Evolutionary conservation across 2,888 invertebrate genomes (phyloP), one percentile per base, ranked within the genome.

Genomic region (Pterostichus madidus): DNA sequence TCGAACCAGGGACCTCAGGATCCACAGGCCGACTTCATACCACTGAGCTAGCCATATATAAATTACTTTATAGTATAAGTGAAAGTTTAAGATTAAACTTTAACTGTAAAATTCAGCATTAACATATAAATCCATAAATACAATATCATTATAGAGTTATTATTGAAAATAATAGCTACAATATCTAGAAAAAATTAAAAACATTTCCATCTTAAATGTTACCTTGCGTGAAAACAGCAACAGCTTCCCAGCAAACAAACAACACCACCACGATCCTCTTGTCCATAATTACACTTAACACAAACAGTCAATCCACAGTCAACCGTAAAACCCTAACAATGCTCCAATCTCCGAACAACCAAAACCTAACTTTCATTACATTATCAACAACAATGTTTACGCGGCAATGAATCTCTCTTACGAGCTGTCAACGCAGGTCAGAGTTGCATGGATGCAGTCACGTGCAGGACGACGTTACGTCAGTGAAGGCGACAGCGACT

Each of bases 191-290:
- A 24, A 24, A 24, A 2, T 24, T 24, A 2, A 24, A n/a, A 49
- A 49, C 11, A 49, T n/a, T 49, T 49, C 44, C 8, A 4, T 44
- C 4, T 44, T 44, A 49, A 11, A 49, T 13, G 2, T 17, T 56
- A 56, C 56, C 56, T 56, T 56, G 15, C 17, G 17, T 56, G 8
- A 56, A 17, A 56, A 56, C 56, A 56, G 56, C 15, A 56, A 17
- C 56, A 56, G 13, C 56, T 56, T 56, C 17, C 56, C 15, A 56
- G 56, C 56, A 56, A 13, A 56, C 8, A 15, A 56, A 8, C 56
- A 56, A 13, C 15, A 56, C 56, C 56, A 56, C 4, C 52, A 52
- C 52, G 52, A 5, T 52, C 7, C 8, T 8, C 5, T 49, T 49
- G 56, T 56, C 24, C 56, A 56, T 56, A 13, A 56, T 56, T 17